phyloP scores from a whole-genome alignment of 2,888 invertebrate species.

The Junonia oenone region DNA sequence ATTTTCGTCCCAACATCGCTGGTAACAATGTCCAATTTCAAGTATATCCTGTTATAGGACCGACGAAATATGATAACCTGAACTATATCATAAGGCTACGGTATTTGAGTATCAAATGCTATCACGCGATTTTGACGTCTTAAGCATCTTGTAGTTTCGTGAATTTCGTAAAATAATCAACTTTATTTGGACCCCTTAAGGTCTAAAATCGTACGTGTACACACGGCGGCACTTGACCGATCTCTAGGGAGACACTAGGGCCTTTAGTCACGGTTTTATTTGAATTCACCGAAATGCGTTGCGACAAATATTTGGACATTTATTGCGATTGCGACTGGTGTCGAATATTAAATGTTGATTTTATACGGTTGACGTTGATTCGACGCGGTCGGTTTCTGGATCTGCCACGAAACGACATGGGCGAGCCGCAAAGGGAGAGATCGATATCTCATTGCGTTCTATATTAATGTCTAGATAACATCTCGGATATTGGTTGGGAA shows the following conservation, averaged over 20 bases:
- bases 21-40: slow-evolving; percentile 32
- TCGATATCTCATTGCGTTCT: slow-evolving; percentile 19
- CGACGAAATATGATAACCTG: slow-evolving; percentile 36
- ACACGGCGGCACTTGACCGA: slow-evolving; percentile 52
- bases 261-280: slow-evolving; percentile 75
- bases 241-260: slow-evolving; percentile 64
- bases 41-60: slow-evolving; percentile 23
- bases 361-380: slow-evolving; percentile 56
- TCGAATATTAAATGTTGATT: slow-evolving; percentile 69
- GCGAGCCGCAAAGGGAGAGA: slow-evolving; percentile 26
- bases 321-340: slow-evolving; percentile 63
- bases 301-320: slow-evolving; percentile 78
- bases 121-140: slow-evolving; percentile 32
- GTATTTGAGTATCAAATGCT: slow-evolving; percentile 39
- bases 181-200: slow-evolving; percentile 9
- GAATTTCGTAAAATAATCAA: slow-evolving; percentile 2
- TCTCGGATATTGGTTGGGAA: slow-evolving; percentile 19
- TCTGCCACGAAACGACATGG: slow-evolving; percentile 43
- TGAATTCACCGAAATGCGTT: slow-evolving; percentile 66
- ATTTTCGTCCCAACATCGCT: slow-evolving; percentile 29
- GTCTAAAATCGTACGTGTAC: slow-evolving; percentile 24
- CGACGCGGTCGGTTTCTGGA: slow-evolving; percentile 52
- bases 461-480: slow-evolving; percentile 18
- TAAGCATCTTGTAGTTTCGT: slow-evolving; percentile 27
- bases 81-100: slow-evolving; percentile 38